phyloP scores from a whole-genome alignment of 2,797 vertebrate species.

The Poecilia gillii region DNA sequence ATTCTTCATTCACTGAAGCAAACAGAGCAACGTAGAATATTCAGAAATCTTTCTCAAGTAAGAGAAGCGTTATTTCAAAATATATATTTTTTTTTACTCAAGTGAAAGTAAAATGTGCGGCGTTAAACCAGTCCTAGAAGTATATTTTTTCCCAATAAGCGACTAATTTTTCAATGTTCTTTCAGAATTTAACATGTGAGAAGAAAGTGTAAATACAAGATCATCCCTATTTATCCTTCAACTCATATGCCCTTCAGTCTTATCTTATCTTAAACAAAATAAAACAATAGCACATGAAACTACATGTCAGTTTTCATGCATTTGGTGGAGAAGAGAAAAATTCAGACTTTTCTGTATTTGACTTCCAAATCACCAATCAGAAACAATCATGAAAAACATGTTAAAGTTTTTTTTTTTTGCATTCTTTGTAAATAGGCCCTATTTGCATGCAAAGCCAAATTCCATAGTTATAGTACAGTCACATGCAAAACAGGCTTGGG shows the following conservation, averaged over 20 bases:
- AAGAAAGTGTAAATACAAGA: background rate
- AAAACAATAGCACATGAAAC: background rate
- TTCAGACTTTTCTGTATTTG: background rate
- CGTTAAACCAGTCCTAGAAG: background rate
- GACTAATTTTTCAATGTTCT: background rate
- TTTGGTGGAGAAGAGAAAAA: background rate
- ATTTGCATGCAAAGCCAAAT: background rate
- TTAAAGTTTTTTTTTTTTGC: background rate
- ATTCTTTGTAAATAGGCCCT: background rate
- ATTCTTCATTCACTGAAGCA: background rate
- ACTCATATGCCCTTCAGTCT: background rate
- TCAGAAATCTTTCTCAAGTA: background rate
- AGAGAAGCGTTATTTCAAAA: background rate
- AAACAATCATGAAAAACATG: background rate
- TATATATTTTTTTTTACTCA: background rate
- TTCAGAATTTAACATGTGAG: background rate
- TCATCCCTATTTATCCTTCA: background rate
- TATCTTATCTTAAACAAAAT: background rate
- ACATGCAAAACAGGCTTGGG: conserved; percentile 18
- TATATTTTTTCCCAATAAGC: background rate
- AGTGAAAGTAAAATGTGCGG: background rate
- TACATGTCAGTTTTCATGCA: background rate
- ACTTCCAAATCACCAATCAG: background rate
- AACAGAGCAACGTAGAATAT: background rate
- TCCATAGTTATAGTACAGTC: conserved; percentile 2